phyloP scores from a whole-genome alignment of 2,888 invertebrate genomes.

The Coleophora flavipennella region DNA sequence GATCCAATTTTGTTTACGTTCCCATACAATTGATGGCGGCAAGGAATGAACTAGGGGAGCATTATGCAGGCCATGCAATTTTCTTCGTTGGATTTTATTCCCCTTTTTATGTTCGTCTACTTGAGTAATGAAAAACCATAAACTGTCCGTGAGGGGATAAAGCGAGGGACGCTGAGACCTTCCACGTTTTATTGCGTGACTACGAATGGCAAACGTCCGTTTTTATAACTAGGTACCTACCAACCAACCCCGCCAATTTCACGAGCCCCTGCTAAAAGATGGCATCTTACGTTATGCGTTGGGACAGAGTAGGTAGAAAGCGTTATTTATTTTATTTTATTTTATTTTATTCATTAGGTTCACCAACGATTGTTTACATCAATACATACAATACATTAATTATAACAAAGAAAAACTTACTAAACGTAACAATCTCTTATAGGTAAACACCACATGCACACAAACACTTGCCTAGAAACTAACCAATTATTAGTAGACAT shows the following conservation, averaged over 20 bases:
- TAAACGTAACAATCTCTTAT: too few species aligned
- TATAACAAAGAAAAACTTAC: too few species aligned
- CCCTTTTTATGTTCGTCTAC: constrained; percentile 61
- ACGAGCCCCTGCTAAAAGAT: constrained; percentile 47
- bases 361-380: too few species aligned
- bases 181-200: constrained; percentile 49
- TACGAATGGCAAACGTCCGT: constrained; percentile 52
- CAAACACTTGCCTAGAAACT: too few species aligned
- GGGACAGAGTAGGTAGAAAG: too few species aligned
- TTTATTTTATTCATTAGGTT: too few species aligned
- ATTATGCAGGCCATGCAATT: constrained; percentile 67
- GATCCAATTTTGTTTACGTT: constrained; percentile 45
- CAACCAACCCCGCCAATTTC: constrained; percentile 48
- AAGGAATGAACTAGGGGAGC: constrained; percentile 30
- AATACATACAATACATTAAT: too few species aligned
- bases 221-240: constrained; percentile 50
- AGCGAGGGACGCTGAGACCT: constrained; percentile 59
- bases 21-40: constrained; percentile 48
- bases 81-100: constrained; percentile 58
- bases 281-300: constrained; percentile 39
- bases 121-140: constrained; percentile 72
- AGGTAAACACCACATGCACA: too few species aligned
- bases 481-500: too few species aligned
- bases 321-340: too few species aligned
- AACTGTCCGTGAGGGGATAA: constrained; percentile 59